A percentile compares a stretch with the other conserved stretches of the same genome.
phyloP scores from a whole-genome alignment of 2,113 vertebrate genomes.

The Butastur rufipennis region DNA sequence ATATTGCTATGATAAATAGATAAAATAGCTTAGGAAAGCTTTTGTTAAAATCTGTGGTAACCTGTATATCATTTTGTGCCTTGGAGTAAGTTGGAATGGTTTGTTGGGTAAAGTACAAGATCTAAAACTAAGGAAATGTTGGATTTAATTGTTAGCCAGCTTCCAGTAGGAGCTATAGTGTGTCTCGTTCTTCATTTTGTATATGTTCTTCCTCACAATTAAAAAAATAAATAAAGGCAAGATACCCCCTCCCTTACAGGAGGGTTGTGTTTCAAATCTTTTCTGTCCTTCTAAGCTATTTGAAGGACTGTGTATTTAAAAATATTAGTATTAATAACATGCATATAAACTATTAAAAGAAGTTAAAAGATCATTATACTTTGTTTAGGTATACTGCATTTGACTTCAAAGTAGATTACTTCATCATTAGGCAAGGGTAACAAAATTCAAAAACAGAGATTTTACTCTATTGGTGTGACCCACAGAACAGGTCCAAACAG shows the following conservation, averaged over 20 bases:
- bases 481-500: background rate
- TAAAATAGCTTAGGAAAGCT: background rate
- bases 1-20: background rate
- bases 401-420: background rate
- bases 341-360: background rate
- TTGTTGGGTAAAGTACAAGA: background rate
- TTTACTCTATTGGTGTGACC: background rate
- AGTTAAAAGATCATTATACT: background rate
- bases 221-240: background rate
- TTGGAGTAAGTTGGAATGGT: background rate
- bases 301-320: background rate
- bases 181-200: no score
- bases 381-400: background rate
- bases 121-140: background rate
- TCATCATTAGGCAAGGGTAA: background rate
- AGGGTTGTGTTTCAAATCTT: background rate
- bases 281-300: background rate
- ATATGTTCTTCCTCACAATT: background rate
- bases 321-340: background rate
- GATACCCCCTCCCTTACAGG: background rate
- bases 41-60: background rate
- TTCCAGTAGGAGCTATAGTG: background rate
- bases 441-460: background rate
- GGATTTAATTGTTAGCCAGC: background rate
- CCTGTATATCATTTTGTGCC: background rate